These are phyloP conservation scores for Incurvaria masculella DNA, from an alignment of 2,888 invertebrate genomes.

Conservation along the genomic window DNA sequence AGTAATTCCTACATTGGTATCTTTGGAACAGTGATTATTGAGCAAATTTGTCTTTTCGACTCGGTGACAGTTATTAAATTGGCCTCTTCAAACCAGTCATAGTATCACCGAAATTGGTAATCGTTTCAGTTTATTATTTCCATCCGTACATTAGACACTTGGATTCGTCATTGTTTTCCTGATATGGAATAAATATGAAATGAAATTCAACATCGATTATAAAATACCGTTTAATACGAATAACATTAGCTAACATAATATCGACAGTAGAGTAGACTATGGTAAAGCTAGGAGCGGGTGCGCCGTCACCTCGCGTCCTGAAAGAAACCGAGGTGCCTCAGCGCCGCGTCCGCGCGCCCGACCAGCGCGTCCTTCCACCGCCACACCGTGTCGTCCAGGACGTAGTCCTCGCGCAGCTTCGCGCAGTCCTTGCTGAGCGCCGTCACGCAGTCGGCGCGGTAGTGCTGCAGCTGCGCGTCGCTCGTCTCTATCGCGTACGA, in stretches of 20 bases:
- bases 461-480: conserved; percentile 90
- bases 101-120: too few relatives aligned
- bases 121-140: too few relatives aligned
- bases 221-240: neutral
- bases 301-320: conserved; percentile 25
- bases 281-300: conserved; percentile 8
- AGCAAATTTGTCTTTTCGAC: too few relatives aligned
- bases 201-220: neutral
- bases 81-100: too few relatives aligned
- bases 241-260: neutral
- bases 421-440: conserved; percentile 81
- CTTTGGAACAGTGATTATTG: too few relatives aligned
- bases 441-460: conserved; percentile 88
- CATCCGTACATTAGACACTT: too few relatives aligned
- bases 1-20: too few relatives aligned
- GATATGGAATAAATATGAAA: too few relatives aligned
- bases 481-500: conserved; percentile 79
- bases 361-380: conserved; percentile 78
- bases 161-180: too few relatives aligned
- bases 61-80: too few relatives aligned
- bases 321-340: conserved; percentile 72
- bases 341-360: conserved; percentile 64
- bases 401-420: conserved; percentile 76
- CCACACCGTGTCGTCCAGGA: conserved; percentile 86
- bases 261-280: neutral